Base-by-base conservation (phyloP, 2,113 vertebrate species). In the Ceyx melanurus region DNA sequence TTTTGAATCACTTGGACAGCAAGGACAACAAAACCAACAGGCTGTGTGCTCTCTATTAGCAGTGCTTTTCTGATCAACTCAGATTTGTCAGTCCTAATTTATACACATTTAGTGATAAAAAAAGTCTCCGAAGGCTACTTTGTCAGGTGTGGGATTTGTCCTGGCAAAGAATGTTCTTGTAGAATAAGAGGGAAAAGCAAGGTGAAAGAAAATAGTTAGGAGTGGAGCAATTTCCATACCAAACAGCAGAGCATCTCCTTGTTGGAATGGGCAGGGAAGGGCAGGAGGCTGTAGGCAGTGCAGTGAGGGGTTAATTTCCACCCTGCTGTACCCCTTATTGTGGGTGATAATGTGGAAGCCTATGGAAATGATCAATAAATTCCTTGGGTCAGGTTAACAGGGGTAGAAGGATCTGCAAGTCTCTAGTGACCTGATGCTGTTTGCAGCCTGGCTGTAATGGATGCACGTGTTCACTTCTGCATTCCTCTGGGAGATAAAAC, bases 281-380 rank as follows among this genome's bases (percentile, higher is more conserved):
- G 14, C 60, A 31, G 0, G 0, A 54, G n/a, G 33, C 7, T n/a
- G 6, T 13, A 5, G 48, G 40, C 28, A 33, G 28, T n/a, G 10
- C 33, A 28, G 9, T 1, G 31, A 42, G 50, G 12, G 3, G 10
- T 2, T 26, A 46, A 42, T 42, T 70, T n/a, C 56, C 31, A 11
- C 13, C 3, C 15, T 61, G 35, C 58, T 56, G 4, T 16, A 1
- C 14, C 13, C 17, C 20, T 48, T 45, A 5, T 1, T 19, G 50
- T 25, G 35, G 64, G 20, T 19, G 8, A 28, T 13, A 31, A 22
- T 25, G 53, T 2, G 2, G 3, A 56, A 78, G 56, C 10, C 28
- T 42, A 9, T 58, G n/a, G 60, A 86, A 89, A 48, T 13, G 10
- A 16, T n/a, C 14, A 82, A 66, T 58, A 40, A 62, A 65, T 61